A percentile compares a stretch with the other conserved stretches of the same genome.
Conservation (phyloP, 1,140 invertebrate genomes). For the Orchestia grillus region DNA sequence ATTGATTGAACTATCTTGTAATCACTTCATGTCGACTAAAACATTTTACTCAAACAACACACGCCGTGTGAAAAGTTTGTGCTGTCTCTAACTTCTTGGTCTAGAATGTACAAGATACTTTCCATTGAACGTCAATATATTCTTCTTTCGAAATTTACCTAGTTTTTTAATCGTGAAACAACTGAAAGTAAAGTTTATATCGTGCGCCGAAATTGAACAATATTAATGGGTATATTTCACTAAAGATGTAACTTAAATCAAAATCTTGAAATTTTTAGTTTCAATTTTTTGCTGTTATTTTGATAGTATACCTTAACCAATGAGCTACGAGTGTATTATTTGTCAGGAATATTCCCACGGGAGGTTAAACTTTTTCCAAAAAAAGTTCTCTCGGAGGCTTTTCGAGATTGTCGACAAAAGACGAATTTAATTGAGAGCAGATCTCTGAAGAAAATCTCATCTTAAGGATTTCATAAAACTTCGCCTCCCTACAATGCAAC, state of each 20-base stretch:
- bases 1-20: no score
- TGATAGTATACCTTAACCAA: background rate
- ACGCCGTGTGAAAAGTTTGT: no score
- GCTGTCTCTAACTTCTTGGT: no score
- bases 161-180: background rate
- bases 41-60: no score
- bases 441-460: background rate
- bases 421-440: slow-evolving; percentile 30
- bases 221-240: background rate
- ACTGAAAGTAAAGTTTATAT: background rate
- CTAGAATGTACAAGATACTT: background rate
- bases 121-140: background rate
- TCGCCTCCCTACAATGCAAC: background rate
- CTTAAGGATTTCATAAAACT: background rate
- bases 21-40: no score
- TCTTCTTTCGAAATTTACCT: background rate
- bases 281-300: background rate
- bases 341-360: background rate
- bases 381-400: background rate
- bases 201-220: background rate
- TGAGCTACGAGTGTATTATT: background rate
- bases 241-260: background rate
- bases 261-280: no score
- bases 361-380: background rate
- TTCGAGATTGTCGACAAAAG: slow-evolving; percentile 26